Evolutionary conservation across 2,113 vertebrate genomes (phyloP).

Genomic region (Tetrax tetrax): DNA sequence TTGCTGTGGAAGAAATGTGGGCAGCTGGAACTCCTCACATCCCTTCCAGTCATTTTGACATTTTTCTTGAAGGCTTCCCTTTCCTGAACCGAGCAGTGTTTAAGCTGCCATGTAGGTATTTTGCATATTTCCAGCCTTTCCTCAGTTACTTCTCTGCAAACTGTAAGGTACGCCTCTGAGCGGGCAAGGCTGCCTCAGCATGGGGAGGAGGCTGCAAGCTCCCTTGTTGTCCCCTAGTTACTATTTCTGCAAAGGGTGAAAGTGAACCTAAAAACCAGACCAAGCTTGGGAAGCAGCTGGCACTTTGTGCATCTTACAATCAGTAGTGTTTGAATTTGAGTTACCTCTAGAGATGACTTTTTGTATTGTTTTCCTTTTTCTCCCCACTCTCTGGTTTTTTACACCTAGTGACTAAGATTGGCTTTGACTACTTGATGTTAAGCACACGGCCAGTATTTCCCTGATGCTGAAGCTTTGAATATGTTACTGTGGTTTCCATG

Average conservation of each 20-base stretch:
- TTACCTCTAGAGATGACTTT: neutral
- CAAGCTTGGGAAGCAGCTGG: neutral
- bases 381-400: neutral
- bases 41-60: neutral
- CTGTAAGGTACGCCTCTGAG: neutral
- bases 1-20: neutral
- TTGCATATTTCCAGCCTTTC: neutral
- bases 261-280: neutral
- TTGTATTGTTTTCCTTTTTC: neutral
- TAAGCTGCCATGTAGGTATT: neutral
- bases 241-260: neutral
- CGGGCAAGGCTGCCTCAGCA: neutral
- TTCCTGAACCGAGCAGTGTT: neutral
- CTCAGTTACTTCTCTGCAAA: conserved; percentile 2
- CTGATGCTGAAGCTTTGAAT: neutral
- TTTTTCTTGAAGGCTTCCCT: neutral
- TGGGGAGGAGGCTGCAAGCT: conserved; percentile 16
- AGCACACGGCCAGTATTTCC: neutral
- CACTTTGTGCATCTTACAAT: neutral
- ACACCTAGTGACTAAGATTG: neutral
- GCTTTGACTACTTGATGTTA: neutral
- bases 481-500: neutral
- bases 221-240: neutral
- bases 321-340: neutral
- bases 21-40: neutral